Evolutionary conservation across 2,888 invertebrate genomes (phyloP).

Genomic region (Eulithis testata): DNA sequence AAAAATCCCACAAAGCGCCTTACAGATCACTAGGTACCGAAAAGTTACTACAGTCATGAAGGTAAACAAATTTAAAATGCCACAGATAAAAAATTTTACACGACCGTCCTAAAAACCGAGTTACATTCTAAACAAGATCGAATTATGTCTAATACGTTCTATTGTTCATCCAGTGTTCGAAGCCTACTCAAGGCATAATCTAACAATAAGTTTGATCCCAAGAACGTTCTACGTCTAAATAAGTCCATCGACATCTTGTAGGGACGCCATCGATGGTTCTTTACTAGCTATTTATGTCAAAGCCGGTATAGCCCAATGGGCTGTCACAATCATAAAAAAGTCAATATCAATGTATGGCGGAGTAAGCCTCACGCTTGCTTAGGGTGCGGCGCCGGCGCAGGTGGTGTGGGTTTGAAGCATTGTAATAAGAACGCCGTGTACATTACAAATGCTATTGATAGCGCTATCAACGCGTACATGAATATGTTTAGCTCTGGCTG

Average conservation of each 20-base stretch:
- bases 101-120: constrained; percentile 15
- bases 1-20: constrained; percentile 53
- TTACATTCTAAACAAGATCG: constrained; percentile 35
- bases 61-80: constrained; percentile 61
- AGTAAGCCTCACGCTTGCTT: constrained; percentile 86
- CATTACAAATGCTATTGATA: constrained; percentile 93
- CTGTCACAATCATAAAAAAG: constrained; percentile 52
- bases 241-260: constrained; percentile 47
- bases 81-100: constrained; percentile 48
- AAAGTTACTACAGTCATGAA: constrained; percentile 62
- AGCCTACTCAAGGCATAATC: constrained; percentile 21
- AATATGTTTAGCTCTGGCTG: constrained; percentile 97
- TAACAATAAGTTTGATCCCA: constrained; percentile 75
- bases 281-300: constrained; percentile 53
- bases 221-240: constrained; percentile 64
- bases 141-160: constrained; percentile 43
- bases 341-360: constrained; percentile 39
- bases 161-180: constrained; percentile 53
- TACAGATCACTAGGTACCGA: constrained; percentile 52
- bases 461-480: constrained; percentile 95
- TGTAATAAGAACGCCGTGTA: constrained; percentile 96
- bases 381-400: constrained; percentile 86
- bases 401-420: constrained; percentile 91
- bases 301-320: constrained; percentile 43
- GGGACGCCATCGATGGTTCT: constrained; percentile 47